Percentiles rank a stretch among this genome's conserved stretches.
phyloP scores from a whole-genome alignment of 2,113 vertebrate species.

The Spermophilus dauricus region DNA sequence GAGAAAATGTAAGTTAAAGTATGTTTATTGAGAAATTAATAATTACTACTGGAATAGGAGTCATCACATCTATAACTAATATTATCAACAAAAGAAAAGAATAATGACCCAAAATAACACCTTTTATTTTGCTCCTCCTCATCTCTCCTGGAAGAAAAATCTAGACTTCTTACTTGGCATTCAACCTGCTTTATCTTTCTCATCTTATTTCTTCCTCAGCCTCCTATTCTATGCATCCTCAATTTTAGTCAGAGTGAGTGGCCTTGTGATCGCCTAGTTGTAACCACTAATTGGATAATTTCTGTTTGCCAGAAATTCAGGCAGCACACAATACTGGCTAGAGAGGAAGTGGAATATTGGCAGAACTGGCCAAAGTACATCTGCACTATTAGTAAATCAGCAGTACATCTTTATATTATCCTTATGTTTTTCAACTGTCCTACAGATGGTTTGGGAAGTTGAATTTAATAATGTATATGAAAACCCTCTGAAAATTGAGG shows the following conservation, averaged over 20 bases:
- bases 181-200: background rate
- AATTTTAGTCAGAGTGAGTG: background rate
- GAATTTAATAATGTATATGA: constrained; percentile 32
- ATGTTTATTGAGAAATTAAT: background rate
- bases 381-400: background rate
- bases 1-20: background rate
- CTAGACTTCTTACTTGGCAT: background rate
- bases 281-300: background rate
- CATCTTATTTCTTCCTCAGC: background rate
- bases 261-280: background rate
- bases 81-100: constrained; percentile 8
- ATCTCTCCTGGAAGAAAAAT: background rate
- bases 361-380: background rate
- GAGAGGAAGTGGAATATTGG: background rate
- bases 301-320: background rate
- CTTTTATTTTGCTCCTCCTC: background rate
- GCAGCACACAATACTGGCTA: background rate
- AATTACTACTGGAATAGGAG: background rate
- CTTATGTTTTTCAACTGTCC: background rate
- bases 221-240: background rate
- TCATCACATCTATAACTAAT: background rate
- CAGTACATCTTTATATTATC: background rate
- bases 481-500: constrained; percentile 41
- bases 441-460: background rate
- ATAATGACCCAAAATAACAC: background rate